phyloP scores from a whole-genome alignment of 2,113 vertebrate genomes.

The Sapayoa aenigma region DNA sequence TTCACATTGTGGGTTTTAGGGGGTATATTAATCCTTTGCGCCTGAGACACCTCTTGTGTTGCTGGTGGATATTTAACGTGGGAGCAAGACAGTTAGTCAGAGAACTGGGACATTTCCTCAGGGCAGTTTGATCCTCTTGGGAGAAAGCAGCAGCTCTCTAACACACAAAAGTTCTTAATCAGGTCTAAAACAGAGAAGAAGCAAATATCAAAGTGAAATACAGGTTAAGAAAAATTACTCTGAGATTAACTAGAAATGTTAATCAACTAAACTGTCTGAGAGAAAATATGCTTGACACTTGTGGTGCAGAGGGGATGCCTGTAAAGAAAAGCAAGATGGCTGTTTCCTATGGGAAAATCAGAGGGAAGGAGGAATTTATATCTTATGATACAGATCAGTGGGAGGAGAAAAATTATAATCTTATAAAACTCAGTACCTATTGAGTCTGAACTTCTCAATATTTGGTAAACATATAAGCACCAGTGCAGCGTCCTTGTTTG shows the following conservation, averaged over 20 bases:
- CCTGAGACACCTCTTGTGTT: background rate
- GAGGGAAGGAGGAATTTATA: background rate
- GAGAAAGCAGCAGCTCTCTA: background rate
- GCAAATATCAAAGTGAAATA: background rate
- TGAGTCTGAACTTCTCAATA: background rate
- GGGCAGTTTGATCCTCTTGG: background rate
- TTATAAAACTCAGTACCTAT: background rate
- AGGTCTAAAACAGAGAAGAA: background rate
- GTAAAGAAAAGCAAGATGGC: background rate
- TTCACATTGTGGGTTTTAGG: background rate
- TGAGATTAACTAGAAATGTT: slow-evolving; percentile 37
- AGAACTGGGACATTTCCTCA: background rate
- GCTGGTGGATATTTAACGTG: accelerated
- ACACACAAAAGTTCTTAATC: background rate
- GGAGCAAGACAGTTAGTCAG: background rate
- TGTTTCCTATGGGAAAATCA: background rate
- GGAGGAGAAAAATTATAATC: background rate
- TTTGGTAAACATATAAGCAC: background rate
- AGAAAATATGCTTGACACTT: background rate
- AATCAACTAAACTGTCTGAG: background rate
- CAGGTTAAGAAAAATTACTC: background rate
- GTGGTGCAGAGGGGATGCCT: background rate
- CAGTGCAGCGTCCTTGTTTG: accelerated
- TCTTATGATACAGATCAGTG: background rate
- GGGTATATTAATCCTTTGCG: background rate